A percentile compares a stretch with the other conserved stretches of the same genome.
Evolutionary conservation across 2,113 vertebrate genomes (phyloP).

Genomic region (Fulmarus glacialis): DNA sequence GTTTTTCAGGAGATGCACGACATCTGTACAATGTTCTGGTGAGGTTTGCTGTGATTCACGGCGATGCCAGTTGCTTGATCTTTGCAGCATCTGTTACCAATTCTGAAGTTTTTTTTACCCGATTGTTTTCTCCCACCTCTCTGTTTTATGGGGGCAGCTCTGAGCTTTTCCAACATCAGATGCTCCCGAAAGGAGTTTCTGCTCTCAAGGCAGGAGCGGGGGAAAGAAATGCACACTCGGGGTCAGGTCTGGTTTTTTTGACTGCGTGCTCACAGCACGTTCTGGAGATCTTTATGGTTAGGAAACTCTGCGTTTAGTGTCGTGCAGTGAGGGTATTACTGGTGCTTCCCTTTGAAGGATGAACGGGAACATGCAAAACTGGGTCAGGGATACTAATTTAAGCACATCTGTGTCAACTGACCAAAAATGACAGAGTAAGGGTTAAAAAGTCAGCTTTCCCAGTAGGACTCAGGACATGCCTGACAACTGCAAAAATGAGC

Average conservation of each 20-base stretch:
- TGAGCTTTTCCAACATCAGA: neutral
- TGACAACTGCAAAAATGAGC: neutral
- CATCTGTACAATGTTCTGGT: neutral
- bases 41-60: neutral
- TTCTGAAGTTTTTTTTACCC: neutral
- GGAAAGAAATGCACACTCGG: accelerated
- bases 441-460: neutral
- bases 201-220: neutral
- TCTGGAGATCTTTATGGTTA: neutral
- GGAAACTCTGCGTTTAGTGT: accelerated
- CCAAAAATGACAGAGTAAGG: neutral
- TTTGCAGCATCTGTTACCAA: neutral
- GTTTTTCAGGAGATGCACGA: neutral
- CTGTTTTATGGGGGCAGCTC: neutral
- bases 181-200: neutral
- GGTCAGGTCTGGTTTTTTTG: neutral
- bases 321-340: neutral
- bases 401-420: neutral
- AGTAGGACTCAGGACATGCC: accelerated
- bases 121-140: neutral
- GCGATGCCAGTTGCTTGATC: neutral
- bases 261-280: neutral
- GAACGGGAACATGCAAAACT: neutral
- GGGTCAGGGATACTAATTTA: neutral
- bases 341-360: neutral